Base-by-base conservation (phyloP, 2,797 vertebrate species). In the Miopithecus talapoin region DNA sequence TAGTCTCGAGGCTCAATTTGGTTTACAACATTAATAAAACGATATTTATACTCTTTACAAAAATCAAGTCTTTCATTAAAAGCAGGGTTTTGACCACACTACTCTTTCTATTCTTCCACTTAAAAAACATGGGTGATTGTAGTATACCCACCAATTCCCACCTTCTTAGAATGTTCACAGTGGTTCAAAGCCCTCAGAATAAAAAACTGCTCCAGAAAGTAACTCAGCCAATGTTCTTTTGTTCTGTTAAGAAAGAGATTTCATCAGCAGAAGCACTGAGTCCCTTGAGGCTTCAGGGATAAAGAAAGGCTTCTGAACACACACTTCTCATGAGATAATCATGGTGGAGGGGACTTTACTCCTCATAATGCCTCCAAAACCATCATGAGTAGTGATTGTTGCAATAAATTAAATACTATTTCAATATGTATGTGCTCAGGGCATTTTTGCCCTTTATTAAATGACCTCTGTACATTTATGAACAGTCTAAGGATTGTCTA, bases 401-500 rank as follows among this genome's bases (percentile, higher is more conserved):
- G 21, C 19, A 75, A 94, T 46, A 97, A 87, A 53, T 64, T 41
- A 87, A 64, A 95, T 10, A 11, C 53, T 92, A 41, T 78, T 95
- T 85, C 70, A 64, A 83, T 43, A 93, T 12, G 84, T 76, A 93
- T 41, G 84, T 72, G 33, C 43, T n/a, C 21, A 5, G 16, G 48
- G 8, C n/a, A 68, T 48, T 94, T 83, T 93, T 79, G 43, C 26
- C 48, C 39, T 78, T 83, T 21, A 72, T 92, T 86, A 61, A 50
- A 50, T 94, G 97, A 99, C 99, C 98, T 99, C 99, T 80, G 99
- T 99, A 43, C 99, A 99, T 97, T 99, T 99, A 96, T 99, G 99
- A 98, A 99, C 99, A 90, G 98, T 99, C 91, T 99, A 99, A 14
- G 99, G 99, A 81, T 99, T 99, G 46, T 99, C 99, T 46, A 99